These are phyloP conservation scores for Pyrocoelia pectoralis DNA, from an alignment of 2,888 invertebrate species.

Conservation along the genomic window DNA sequence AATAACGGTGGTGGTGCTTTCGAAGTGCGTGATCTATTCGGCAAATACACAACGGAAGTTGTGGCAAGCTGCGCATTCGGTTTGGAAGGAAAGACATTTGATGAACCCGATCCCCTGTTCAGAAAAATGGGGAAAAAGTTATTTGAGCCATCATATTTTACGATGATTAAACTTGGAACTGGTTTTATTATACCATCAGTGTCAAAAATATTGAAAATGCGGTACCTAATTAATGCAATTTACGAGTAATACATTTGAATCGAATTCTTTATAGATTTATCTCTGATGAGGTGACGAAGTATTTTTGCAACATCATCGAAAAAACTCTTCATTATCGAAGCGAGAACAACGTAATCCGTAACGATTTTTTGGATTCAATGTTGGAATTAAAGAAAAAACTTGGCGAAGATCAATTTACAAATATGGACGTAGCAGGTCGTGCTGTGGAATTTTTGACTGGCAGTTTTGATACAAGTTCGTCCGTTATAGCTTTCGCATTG, in stretches of 20 bases:
- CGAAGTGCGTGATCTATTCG: slow-evolving; percentile 57
- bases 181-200: slow-evolving; percentile 48
- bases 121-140: slow-evolving; percentile 48
- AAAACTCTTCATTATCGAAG: slow-evolving; percentile 55
- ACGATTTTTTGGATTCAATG: slow-evolving; percentile 59
- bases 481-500: slow-evolving; percentile 54
- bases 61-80: slow-evolving; percentile 61
- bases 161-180: slow-evolving; percentile 39
- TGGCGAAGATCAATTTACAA: slow-evolving; percentile 38
- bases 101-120: slow-evolving; percentile 48
- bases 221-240: slow-evolving; percentile 15
- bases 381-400: slow-evolving; percentile 47
- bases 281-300: slow-evolving; percentile 45
- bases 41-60: slow-evolving; percentile 58
- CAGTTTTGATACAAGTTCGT: slow-evolving; percentile 61
- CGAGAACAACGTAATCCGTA: slow-evolving; percentile 53
- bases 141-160: slow-evolving; percentile 45
- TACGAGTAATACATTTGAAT: too few relatives aligned
- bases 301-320: slow-evolving; percentile 51
- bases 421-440: slow-evolving; percentile 53
- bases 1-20: slow-evolving; percentile 48
- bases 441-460: slow-evolving; percentile 59
- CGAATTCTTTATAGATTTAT: slow-evolving; percentile 33
- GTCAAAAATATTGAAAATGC: slow-evolving; percentile 39
- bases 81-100: slow-evolving; percentile 54